Conservation (phyloP, 2,888 invertebrate genomes). For the Blastobasis adustella region DNA sequence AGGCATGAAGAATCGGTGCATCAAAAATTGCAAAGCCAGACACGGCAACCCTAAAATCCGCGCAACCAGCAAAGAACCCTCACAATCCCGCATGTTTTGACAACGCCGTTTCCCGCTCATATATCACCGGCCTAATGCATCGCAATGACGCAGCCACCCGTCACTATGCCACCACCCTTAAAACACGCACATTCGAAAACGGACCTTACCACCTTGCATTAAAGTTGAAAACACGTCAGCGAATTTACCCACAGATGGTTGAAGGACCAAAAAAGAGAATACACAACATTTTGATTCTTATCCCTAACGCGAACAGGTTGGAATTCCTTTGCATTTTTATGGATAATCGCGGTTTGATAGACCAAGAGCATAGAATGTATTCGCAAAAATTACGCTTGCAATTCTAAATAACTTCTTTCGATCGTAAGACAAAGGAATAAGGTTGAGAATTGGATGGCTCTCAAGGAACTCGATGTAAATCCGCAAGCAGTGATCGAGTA, state of each 20-base stretch:
- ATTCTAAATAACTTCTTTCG: background rate
- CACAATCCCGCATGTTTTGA: conserved; percentile 57
- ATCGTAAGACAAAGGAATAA: background rate
- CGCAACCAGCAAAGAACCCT: conserved; percentile 8
- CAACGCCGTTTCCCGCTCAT: conserved; percentile 59
- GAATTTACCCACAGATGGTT: too few species aligned
- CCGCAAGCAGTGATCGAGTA: conserved; percentile 32
- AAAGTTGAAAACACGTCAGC: too few species aligned
- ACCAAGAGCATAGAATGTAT: conserved; percentile 23
- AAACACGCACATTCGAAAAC: conserved; percentile 14
- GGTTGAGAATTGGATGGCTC: background rate
- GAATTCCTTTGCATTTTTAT: too few species aligned
- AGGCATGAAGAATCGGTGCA: too few species aligned
- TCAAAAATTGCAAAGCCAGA: background rate
- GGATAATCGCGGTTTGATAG: conserved; percentile 39
- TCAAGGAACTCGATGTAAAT: background rate
- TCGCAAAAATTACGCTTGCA: conserved; percentile 12
- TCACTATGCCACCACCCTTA: conserved; percentile 44
- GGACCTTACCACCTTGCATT: conserved; percentile 14
- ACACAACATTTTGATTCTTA: too few species aligned
- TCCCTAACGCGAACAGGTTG: too few species aligned
- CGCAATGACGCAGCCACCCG: conserved; percentile 60
- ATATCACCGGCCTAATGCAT: conserved; percentile 72
- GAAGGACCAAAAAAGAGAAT: too few species aligned
- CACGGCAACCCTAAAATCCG: conserved; percentile 30